Evolutionary conservation across 2,888 invertebrate genomes (phyloP), one percentile per base, ranked within the genome.

Genomic region (Orthosia gothica): DNA sequence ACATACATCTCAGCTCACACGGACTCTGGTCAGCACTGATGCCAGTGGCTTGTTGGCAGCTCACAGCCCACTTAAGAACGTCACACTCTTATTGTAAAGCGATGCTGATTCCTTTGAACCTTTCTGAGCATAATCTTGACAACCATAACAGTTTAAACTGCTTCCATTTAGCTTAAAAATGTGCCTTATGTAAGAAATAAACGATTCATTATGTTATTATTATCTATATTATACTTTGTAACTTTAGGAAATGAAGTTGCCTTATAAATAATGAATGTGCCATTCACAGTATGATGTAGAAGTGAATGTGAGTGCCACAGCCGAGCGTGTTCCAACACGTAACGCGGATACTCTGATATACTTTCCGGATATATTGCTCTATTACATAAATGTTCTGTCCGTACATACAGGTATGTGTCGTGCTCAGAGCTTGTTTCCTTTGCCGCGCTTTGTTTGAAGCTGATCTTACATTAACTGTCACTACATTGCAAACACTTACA

Each of bases 1-100:
- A 90, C 88, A 82, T 87, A 70, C 86, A 85, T 78, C 81, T 74
- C 83, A 79, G 73, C 82, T 70, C 55, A 64, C 64, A 61, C 67
- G 9, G 15, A 49, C 52, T 13, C 75, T 57, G 13, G 47, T 13
- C 55, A 11, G 13, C 50, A 13, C 50, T 4, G 18, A 18, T 13
- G 18, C 77, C 26, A 18, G 67, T 20, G 18, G 20, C 57, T 47
- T 3, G 50, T n/a, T 3, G 62, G 45, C 47, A 52, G 40, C 50
- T 45, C 12, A 13, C 52, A 3, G 5, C 18, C 16, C 58, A 45
- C 49, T 50, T 26, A 18, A 26, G 13, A 47, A 63, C 58, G n/a
- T 65, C 18, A 45, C 15, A 62, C 26, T 59, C 47, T 47, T 52
- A 40, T 54, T 76, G 16, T 58, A 77, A 11, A 23, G 20, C 4